Base-by-base conservation (phyloP, 2,888 invertebrate genomes). In the Drosophila flavopinicola region DNA sequence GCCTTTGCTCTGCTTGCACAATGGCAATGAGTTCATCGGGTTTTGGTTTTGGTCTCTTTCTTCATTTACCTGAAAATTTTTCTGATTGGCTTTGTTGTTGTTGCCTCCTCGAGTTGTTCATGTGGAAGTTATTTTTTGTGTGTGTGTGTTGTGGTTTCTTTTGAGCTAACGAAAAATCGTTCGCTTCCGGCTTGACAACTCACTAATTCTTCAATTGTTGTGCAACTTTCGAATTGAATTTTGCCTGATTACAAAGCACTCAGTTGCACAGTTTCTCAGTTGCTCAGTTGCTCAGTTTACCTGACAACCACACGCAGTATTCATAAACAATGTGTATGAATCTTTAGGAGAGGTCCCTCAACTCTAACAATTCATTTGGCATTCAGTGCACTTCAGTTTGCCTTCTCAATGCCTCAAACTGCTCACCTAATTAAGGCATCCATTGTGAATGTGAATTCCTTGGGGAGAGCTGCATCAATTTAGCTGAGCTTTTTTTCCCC, bases 1-100 rank as follows among this genome's bases (percentile, higher is more conserved):
- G 64, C 48, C 66, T 54, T 41, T 57, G 51, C 66, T 54, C 38
- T 57, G 56, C 64, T 64, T 57, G 63, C 83, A 78, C 78, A 77
- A 82, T 76, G 69, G 39, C 75, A 70, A 66, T 70, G 66, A 75
- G 82, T 80, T 84, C 78, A 78, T 78, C 49, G 74, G 47, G 47
- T n/a, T 66, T 63, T 41, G 9, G 15, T 29, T 37, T 13, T 15
- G 45, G 41, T 38, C 45, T 64, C 17, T 24, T 29, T 57, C 6
- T 53, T 56, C 30, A 45, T 41, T 61, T 37, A 56, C 20, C 54
- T 75, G 45, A 42, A 52, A 38, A 41, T 45, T 57, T 45, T 57
- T 51, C 54, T 70, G 69, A 72, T 72, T 72, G 54, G 54, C 51
- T 47, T 49, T 47, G 44, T 29, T 35, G 44, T 53, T 44, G 61